Evolutionary conservation across 53 echinoderm and acorn worm species (phyloP).

Genomic region (Echinometra lucunter): DNA sequence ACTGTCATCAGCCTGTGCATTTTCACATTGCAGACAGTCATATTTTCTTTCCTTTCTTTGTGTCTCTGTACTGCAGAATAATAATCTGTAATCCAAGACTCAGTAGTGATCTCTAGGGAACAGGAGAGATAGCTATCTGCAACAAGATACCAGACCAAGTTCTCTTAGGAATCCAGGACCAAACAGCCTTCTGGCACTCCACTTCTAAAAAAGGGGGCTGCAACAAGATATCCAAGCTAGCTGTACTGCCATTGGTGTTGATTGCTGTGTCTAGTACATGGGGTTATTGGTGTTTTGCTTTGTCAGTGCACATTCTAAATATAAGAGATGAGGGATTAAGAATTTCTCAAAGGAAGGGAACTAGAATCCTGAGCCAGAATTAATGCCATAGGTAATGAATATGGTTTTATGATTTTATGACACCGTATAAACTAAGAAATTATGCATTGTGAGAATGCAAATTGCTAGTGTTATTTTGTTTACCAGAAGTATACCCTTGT

Average conservation of each 20-base stretch:
- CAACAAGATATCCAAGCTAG: slow-evolving; percentile 12
- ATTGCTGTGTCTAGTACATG: background rate
- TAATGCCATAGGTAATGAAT: no score
- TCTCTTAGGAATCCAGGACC: slow-evolving; percentile 51
- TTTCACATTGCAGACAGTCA: background rate
- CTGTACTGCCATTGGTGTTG: slow-evolving; percentile 2
- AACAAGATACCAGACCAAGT: slow-evolving; percentile 27
- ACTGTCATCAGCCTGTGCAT: background rate
- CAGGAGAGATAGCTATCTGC: background rate
- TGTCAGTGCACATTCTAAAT: no score
- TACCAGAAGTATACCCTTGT: no score
- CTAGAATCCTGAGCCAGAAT: no score
- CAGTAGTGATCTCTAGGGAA: background rate
- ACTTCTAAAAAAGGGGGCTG: background rate
- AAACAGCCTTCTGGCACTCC: slow-evolving; percentile 6
- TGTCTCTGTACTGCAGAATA: background rate
- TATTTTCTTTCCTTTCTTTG: background rate
- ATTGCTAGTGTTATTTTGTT: background rate
- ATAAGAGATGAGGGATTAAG: no score
- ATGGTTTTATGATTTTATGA: no score
- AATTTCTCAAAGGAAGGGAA: no score
- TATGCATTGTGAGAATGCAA: background rate
- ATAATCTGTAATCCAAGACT: background rate
- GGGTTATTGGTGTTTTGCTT: background rate
- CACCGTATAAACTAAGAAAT: no score